Percentiles rank a stretch among this genome's conserved stretches.
phyloP scores from a whole-genome alignment of 2,113 vertebrate species.

The Dicerorhinus sumatrensis region DNA sequence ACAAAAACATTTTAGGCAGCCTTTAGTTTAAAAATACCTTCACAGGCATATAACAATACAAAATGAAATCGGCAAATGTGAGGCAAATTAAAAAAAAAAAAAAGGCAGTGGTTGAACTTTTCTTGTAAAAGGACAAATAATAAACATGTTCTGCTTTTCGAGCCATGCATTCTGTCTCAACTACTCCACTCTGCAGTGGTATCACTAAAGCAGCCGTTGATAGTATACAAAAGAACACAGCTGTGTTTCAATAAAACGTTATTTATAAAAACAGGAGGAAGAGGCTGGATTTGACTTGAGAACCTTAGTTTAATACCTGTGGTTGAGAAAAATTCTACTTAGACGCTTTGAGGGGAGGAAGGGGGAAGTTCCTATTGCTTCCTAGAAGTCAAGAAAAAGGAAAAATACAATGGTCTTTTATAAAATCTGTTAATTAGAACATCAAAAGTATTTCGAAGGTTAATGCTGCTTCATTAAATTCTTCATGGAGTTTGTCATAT shows the following conservation, averaged over 20 bases:
- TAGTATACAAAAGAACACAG: not conserved
- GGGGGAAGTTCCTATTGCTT: not conserved
- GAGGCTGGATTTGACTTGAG: not conserved
- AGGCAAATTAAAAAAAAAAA: not conserved
- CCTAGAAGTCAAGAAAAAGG: not conserved
- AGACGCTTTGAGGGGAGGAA: not conserved
- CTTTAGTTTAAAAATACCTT: not conserved
- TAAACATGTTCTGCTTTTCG: not conserved
- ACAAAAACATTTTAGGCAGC: not conserved
- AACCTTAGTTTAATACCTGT: not conserved
- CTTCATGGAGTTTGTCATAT: not conserved
- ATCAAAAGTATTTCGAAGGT: not conserved
- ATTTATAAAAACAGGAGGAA: not conserved
- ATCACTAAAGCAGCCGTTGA: not conserved
- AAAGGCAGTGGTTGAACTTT: not conserved
- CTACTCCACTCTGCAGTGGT: not conserved
- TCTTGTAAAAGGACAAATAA: not conserved
- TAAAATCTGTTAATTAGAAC: not conserved
- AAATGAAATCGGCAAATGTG: not conserved
- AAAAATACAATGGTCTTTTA: not conserved
- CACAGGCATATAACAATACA: not conserved
- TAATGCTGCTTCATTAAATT: not conserved
- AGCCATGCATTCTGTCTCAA: not conserved
- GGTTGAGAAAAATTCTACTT: not conserved
- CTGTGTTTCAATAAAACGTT: not conserved